Base-by-base conservation (phyloP, 1,140 invertebrate genomes). In the Caenorhabditis elegans region DNA sequence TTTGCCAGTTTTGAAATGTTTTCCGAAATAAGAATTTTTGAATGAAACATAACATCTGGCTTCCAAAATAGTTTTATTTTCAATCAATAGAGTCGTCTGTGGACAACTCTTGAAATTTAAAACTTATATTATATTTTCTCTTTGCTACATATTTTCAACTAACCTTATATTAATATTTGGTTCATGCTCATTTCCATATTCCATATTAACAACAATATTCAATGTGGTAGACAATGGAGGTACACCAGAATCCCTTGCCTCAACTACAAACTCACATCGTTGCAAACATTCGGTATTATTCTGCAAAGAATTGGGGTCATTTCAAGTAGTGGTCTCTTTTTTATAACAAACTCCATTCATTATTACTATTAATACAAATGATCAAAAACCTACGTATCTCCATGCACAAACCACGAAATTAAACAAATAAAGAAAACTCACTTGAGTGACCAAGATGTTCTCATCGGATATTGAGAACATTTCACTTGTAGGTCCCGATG, bases 131-230 rank as follows among this genome's bases (percentile, higher is more conserved):
- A n/a, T n/a, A n/a, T n/a, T n/a, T n/a, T n/a, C n/a, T n/a, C n/a
- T n/a, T n/a, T n/a, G n/a, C n/a, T n/a, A n/a, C n/a, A n/a, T n/a
- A n/a, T n/a, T n/a, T n/a, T n/a, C n/a, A n/a, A n/a, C n/a, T n/a
- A n/a, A 70, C 60, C 60, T 43, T 10, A 70, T 70, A 39, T 70
- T 70, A 43, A 70, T 70, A 70, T 70, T 70, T 6, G 60, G 60
- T 22, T 70, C 60, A 70, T 70, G 60, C 13, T 70, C 60, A 22
- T 70, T 70, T 15, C 60, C 60, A 70, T 70, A 70, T 13, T 70
- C 60, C 60, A 70, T 13, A 11, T 17, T 2, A 39, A 70, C 60
- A 0, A 22, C 34, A 1, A 70, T n/a, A 70, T 70, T 43, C 34
- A 70, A 22, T 3, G 60, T 70, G 0, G 60, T 43, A 11, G 60